Percentiles rank a stretch among this genome's conserved stretches.
Conservation (phyloP, 1,140 invertebrate species). For the Nasonia giraulti region DNA sequence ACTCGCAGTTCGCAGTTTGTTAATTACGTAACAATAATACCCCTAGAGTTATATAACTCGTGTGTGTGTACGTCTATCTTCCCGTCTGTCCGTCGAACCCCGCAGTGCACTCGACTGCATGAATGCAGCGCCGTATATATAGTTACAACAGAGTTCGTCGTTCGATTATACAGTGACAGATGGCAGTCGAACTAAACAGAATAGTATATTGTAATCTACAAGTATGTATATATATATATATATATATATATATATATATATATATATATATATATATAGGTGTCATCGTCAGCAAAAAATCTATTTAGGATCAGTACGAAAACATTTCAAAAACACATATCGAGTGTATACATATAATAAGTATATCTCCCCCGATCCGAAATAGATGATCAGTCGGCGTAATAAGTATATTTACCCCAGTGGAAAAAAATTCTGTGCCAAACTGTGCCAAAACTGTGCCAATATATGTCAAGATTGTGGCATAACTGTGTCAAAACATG, state of each 20-base stretch:
- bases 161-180: constrained; percentile 9
- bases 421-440: too few species aligned
- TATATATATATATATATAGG: too few species aligned
- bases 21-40: neutral
- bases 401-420: neutral
- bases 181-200: neutral
- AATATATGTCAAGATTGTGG: too few species aligned
- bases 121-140: neutral
- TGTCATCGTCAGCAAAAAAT: neutral
- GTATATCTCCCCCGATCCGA: neutral
- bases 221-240: too few species aligned
- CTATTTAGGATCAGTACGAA: neutral
- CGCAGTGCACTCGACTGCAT: neutral
- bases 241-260: too few species aligned
- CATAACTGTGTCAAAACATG: too few species aligned
- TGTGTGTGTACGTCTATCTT: neutral
- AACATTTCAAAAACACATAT: neutral
- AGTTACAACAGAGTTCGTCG: too few species aligned
- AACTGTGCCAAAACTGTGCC: too few species aligned
- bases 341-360: neutral
- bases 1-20: constrained; percentile 47
- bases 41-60: neutral
- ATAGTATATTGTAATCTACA: neutral
- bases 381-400: constrained; percentile 16
- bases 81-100: neutral